phyloP scores from a whole-genome alignment of 2,797 vertebrate genomes.

The Notamacropus eugenii region DNA sequence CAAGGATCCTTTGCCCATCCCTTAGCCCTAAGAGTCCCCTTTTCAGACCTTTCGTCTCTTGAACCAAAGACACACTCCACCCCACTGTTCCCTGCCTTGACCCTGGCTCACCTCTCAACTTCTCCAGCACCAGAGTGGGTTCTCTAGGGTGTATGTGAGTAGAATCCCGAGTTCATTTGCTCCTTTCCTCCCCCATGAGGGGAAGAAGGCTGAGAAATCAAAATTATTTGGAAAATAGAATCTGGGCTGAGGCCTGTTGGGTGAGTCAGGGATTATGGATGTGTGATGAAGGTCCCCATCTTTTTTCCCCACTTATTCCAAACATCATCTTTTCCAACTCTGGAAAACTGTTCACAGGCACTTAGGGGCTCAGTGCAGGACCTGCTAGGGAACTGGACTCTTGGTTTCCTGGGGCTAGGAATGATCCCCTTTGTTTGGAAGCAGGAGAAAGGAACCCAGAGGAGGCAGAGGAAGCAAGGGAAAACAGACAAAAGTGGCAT shows the following conservation, averaged over 20 bases:
- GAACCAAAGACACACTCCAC: neutral
- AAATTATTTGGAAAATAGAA: conserved; percentile 22
- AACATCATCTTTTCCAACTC: neutral
- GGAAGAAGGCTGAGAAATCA: neutral
- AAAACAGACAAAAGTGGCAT: neutral
- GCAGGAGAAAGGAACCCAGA: neutral
- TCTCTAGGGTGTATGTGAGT: neutral
- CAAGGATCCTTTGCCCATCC: neutral
- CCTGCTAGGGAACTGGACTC: conserved; percentile 25
- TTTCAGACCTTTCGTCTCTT: neutral
- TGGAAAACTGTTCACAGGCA: conserved; percentile 72
- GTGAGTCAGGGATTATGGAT: conserved; percentile 20
- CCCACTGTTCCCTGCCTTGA: neutral
- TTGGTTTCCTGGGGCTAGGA: neutral
- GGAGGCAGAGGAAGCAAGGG: neutral
- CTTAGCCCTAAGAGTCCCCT: neutral
- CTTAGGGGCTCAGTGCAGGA: conserved; percentile 66
- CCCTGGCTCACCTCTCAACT: neutral
- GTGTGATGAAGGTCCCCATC: neutral
- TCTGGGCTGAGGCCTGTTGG: conserved; percentile 6
- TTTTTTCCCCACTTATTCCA: neutral
- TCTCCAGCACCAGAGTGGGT: neutral
- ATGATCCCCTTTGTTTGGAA: conserved; percentile 34
- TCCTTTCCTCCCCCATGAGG: conserved; percentile 1
- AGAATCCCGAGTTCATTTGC: neutral